Base-by-base conservation (phyloP, 2,797 vertebrate species). In the Sternotherus odoratus region DNA sequence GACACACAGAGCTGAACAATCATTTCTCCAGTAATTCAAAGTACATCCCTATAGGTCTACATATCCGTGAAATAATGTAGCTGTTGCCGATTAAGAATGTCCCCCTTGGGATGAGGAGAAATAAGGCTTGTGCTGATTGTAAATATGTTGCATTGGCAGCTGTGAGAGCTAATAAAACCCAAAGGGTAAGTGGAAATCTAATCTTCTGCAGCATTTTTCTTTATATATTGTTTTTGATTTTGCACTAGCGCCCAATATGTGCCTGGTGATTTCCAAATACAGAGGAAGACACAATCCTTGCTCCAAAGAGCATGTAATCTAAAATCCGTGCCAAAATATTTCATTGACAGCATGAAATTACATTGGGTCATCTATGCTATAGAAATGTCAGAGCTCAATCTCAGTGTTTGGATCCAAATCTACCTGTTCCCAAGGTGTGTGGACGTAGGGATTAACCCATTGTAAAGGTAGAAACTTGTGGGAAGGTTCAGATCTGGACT, bases 401-500 rank as follows among this genome's bases (percentile, higher is more conserved):
- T 19, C 30, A 1, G 10, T 46, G 15, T 5, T 4, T 53, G 57
- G 85, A 4, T 51, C 8, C 12, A 12, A 48, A 5, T 36, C 51
- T 56, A 11, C 36, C 74, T 43, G 15, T 48, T 54, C 43, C 46
- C 15, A 2, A 51, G 57, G 17, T 7, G 56, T 49, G 28, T 50
- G 19, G n/a, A 2, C 39, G 24, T 26, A 49, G 33, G 36, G 33
- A 66, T 39, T 1, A 11, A 1, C 12, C 16, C 1, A 15, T 57
- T 24, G 17, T n/a, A 24, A 13, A n/a, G 63, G 2, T 11, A 51
- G 11, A 56, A 23, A 0, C 0, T 12, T 63, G n/a, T 48, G 56
- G 5, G 83, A 28, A 56, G 51, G 23, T 33, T 24, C 1, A 0
- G 23, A 30, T 60, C 43, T 48, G n/a, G 19, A 8, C 33, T 75